phyloP scores from a whole-genome alignment of 2,797 vertebrate species.

The Denticeps clupeoides region DNA sequence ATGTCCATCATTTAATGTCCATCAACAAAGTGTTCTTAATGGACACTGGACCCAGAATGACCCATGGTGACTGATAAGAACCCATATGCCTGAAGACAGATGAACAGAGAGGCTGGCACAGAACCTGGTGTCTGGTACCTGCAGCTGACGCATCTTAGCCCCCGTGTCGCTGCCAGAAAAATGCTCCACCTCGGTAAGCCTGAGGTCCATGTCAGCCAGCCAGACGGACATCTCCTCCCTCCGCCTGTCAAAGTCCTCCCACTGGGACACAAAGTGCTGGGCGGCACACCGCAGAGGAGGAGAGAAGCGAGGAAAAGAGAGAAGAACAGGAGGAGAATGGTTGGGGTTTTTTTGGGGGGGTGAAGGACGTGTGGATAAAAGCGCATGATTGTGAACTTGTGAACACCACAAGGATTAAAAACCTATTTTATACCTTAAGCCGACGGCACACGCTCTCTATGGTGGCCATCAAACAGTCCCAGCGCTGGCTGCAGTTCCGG shows the following conservation, averaged over 20 bases:
- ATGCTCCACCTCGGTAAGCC: slow-evolving; percentile 57
- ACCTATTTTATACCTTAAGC: slow-evolving; percentile 45
- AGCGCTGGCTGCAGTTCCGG: slow-evolving; percentile 46
- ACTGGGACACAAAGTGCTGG: slow-evolving; percentile 52
- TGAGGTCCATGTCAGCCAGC: slow-evolving; percentile 61
- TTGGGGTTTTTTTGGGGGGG: background rate
- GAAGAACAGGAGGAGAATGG: background rate
- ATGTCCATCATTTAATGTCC: too few species aligned
- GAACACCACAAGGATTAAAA: background rate
- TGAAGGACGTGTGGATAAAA: background rate
- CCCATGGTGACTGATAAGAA: too few species aligned
- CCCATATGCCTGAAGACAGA: too few species aligned
- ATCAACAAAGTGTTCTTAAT: too few species aligned
- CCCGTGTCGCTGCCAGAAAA: slow-evolving; percentile 46
- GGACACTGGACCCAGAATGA: too few species aligned
- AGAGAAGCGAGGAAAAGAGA: background rate
- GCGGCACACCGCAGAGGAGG: background rate
- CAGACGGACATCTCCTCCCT: slow-evolving; percentile 57
- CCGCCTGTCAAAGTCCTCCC: slow-evolving; percentile 63
- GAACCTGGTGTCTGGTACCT: slow-evolving; percentile 42
- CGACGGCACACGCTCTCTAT: slow-evolving; percentile 37
- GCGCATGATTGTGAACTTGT: slow-evolving; percentile 2
- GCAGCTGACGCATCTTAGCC: slow-evolving; percentile 59
- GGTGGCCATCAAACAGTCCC: slow-evolving; percentile 46
- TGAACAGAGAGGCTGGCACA: too few species aligned